Evolutionary conservation across 1,140 invertebrate genomes (phyloP), one percentile per base, ranked within the genome.

Genomic region (Druon quercuslanigerum): DNA sequence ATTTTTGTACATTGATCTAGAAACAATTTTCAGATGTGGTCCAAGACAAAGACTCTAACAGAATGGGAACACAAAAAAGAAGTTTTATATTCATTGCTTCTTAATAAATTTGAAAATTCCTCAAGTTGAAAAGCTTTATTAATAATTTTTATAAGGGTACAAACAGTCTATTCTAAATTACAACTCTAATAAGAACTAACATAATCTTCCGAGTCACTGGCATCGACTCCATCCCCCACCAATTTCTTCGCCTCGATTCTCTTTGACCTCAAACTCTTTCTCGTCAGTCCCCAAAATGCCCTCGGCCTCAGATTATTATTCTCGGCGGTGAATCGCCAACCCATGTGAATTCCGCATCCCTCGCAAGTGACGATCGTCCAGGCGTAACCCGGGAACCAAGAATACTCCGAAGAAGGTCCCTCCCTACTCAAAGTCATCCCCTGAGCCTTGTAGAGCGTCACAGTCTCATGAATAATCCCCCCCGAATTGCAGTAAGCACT

Each of bases 381-480:
- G 16, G 95, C 93, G 89, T 96, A 96, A 46, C 96, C 96, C 46
- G 96, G 96, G 89, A 97, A 97, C 96, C 96, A 97, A 79, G 94
- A 95, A 84, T 94, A 95, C 82, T 96, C 93, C 19, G 93, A 94
- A 2, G 95, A 95, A 9, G 95, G 91, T 66, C 86, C 86, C 16
- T 87, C 82, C 0, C 92, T 92, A 50, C 92, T 90, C n/a, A 94
- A 87, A 8, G 85, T 85, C 33, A 96, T 89, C 80, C 94, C 93
- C 78, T 93, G 87, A 0, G 94, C 94, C 73, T 93, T 92, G 81
- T 93, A 92, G 0, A 97, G 92, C 12, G 96, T 97, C 14, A 97
- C 90, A 1, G 95, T 96, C 87, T 97, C 96, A 87, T 96, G 96
- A 72, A 97, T 94, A 85, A 94, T 92, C 51, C 96, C 96, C 80